Percentiles rank a stretch among this genome's conserved stretches.
Conservation (phyloP, 1,140 invertebrate genomes). For the Hypothenemus hampei region DNA sequence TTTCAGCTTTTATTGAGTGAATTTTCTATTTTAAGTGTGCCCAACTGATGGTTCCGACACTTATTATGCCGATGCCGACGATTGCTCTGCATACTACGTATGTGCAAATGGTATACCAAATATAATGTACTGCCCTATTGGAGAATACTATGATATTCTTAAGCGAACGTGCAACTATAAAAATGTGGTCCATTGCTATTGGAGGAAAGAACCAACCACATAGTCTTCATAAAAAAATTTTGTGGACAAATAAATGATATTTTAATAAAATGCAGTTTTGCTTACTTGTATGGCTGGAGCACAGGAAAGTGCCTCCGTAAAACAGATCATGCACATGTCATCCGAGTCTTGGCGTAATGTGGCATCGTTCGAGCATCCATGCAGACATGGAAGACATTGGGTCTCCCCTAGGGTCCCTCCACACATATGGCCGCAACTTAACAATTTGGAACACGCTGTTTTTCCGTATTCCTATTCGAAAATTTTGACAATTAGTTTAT, state of each 20-base stretch:
- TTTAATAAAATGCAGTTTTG: background rate
- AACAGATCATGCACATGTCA: slow-evolving; percentile 99
- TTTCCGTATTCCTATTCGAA: slow-evolving; percentile 68
- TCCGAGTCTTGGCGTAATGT: slow-evolving; percentile 88
- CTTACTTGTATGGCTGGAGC: slow-evolving; percentile 84
- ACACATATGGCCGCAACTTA: slow-evolving; percentile 88
- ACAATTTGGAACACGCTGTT: slow-evolving; percentile 77
- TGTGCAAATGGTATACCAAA: background rate
- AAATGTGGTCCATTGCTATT: background rate
- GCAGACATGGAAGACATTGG: slow-evolving; percentile 82
- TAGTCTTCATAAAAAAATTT: too few species aligned
- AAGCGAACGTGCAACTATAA: background rate
- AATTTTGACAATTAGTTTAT: background rate
- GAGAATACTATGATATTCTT: slow-evolving; percentile 1
- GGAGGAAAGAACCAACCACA: background rate
- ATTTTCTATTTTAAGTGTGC: slow-evolving; percentile 1
- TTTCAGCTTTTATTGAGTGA: too few species aligned
- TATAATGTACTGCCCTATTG: background rate
- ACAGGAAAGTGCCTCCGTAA: slow-evolving; percentile 90
- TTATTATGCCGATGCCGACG: background rate
- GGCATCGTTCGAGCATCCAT: slow-evolving; percentile 62
- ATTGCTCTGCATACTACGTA: slow-evolving; percentile 7
- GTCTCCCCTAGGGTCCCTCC: slow-evolving; percentile 82
- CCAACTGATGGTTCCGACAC: background rate
- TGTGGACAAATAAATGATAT: too few species aligned